These are phyloP conservation scores for Caenorhabditis latens DNA, from an alignment of 1,140 invertebrate species.

Conservation along the genomic window DNA sequence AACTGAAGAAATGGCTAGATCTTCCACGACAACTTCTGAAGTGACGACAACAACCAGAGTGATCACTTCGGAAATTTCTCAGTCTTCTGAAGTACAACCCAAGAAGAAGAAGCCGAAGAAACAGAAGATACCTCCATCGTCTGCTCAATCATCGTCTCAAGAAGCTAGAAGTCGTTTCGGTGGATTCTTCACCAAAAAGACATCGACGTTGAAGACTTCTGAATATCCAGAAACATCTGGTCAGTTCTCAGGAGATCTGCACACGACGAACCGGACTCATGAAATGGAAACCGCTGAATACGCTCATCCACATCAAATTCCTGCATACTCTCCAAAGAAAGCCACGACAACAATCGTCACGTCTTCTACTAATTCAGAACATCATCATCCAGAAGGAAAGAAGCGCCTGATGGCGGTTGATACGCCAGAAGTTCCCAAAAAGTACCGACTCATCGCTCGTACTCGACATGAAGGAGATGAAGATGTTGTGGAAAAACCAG, in stretches of 20 bases:
- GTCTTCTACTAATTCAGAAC: neutral
- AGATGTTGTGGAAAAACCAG: conserved; percentile 70
- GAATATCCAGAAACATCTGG: neutral
- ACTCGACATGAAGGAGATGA: conserved; percentile 57
- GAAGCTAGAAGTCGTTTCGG: conserved; percentile 2
- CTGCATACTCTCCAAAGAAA: neutral
- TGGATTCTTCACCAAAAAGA: conserved; percentile 36
- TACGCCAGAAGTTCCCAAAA: conserved; percentile 23
- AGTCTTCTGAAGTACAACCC: neutral
- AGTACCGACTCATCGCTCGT: conserved; percentile 25
- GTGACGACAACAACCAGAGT: neutral
- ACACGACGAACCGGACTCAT: neutral
- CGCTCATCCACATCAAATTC: neutral
- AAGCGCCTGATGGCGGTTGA: neutral
- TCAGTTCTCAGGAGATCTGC: neutral
- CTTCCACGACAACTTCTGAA: neutral
- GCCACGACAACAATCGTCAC: neutral
- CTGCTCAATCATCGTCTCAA: neutral
- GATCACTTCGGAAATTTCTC: neutral
- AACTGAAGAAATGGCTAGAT: conserved; percentile 15
- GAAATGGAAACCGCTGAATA: neutral
- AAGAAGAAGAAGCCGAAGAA: conserved; percentile 24
- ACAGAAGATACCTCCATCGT: neutral
- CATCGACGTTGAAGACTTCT: neutral
- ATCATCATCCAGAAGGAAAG: neutral